Evolutionary conservation across 2,797 vertebrate genomes (phyloP).

Genomic region (Alfaro cultratus): DNA sequence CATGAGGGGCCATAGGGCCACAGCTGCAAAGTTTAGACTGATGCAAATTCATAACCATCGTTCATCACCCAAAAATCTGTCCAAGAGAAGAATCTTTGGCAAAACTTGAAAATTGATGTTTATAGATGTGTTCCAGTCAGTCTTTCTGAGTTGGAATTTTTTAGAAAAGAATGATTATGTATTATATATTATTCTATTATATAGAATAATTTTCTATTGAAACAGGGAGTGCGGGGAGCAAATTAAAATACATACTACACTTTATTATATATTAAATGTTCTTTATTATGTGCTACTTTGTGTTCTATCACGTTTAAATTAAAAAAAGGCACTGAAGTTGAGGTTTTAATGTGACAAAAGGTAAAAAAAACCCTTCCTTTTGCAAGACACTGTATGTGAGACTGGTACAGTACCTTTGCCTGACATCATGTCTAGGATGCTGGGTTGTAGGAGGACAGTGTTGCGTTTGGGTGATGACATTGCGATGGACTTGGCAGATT

Average conservation of each 20-base stretch:
- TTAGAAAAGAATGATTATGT: background rate
- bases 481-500: slow-evolving; percentile 94
- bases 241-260: background rate
- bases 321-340: background rate
- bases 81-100: background rate
- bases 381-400: background rate
- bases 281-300: background rate
- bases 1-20: background rate
- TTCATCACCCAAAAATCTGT: background rate
- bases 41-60: background rate
- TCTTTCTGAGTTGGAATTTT: background rate
- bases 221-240: background rate
- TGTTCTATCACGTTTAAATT: background rate
- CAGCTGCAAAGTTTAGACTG: background rate
- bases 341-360: background rate
- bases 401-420: slow-evolving; percentile 82
- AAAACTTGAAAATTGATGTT: background rate
- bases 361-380: background rate
- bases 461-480: slow-evolving; percentile 91
- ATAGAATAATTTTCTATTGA: background rate
- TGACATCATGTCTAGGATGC: slow-evolving; percentile 88
- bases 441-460: slow-evolving; percentile 77
- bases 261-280: background rate
- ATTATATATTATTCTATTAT: background rate
- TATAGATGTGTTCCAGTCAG: background rate